Evolutionary conservation across 1,140 invertebrate species (phyloP), one percentile per base, ranked within the genome.

Genomic region (Hormaphis cornu): DNA sequence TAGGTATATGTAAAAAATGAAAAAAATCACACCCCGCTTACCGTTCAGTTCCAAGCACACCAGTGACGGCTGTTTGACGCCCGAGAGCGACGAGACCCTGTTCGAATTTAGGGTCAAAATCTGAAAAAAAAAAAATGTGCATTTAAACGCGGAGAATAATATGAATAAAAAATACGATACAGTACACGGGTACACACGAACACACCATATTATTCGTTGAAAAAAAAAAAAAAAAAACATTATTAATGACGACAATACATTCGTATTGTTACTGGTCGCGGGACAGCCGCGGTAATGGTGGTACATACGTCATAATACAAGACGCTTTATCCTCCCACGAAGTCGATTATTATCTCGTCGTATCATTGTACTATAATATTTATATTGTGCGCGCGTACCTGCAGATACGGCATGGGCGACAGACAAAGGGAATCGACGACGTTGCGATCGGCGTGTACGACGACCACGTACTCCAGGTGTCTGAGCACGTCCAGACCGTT

Each of bases 51-150:
- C 24, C 40, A 66, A 48, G 35, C 61, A 50, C 61, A 50, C 18
- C 46, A 66, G 20, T 16, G 61, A 66, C 26, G 40, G 42, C 50
- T 66, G 61, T 18, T 66, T 66, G 10, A 66, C 24, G 7, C 42
- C 42, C 18, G 28, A 35, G 20, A 66, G 61, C 44, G 61, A 48
- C 44, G 44, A 50, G 40, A 66, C 28, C 24, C 44, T 66, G 61
- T 48, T 66, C n/a, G 44, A 66, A 22, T 66, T 66, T 66, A 66
- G 44, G 28, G 44, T 66, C 61, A 66, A 66, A 50, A 66, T 44
- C 61, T 66, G 28, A 22, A 20, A 10, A 50, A 22, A 50, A 50
- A 20, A 50, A 3, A 30, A 63, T n/a, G n/a, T n/a, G n/a, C n/a
- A n/a, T n/a, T n/a, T n/a, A 48, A 28, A 63, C 22, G 20, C 46